Evolutionary conservation across 2,888 invertebrate genomes (phyloP).

Genomic region (Poecilobothrus nobilitatus): DNA sequence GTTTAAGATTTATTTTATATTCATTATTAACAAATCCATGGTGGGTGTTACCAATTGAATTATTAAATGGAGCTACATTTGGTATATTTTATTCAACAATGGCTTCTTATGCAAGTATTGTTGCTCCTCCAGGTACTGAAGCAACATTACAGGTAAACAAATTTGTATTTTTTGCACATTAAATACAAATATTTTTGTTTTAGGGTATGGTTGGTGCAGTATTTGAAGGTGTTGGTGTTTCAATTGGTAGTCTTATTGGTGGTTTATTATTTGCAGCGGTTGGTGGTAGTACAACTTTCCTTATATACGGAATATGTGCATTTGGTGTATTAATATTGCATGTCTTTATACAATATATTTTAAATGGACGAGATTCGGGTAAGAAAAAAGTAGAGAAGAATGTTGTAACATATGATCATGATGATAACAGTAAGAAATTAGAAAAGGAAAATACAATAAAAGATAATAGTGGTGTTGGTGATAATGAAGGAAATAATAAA

Average conservation of each 20-base stretch:
- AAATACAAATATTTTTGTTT: slow-evolving; percentile 26
- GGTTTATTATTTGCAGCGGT: slow-evolving; percentile 58
- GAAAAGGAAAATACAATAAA: neutral
- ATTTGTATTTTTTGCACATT: neutral
- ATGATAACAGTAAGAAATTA: neutral
- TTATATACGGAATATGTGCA: slow-evolving; percentile 61
- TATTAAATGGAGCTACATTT: slow-evolving; percentile 79
- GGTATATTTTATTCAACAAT: slow-evolving; percentile 82
- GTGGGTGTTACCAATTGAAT: slow-evolving; percentile 76
- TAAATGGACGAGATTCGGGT: slow-evolving; percentile 30
- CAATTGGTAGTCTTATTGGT: slow-evolving; percentile 69
- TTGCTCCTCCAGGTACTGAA: slow-evolving; percentile 75
- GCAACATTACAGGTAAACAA: slow-evolving; percentile 69
- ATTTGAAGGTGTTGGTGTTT: slow-evolving; percentile 79
- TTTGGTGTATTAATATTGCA: slow-evolving; percentile 55
- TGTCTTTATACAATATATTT: slow-evolving; percentile 46
- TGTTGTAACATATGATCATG: neutral
- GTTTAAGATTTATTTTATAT: slow-evolving; percentile 72
- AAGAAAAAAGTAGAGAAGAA: slow-evolving; percentile 10
- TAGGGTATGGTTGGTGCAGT: slow-evolving; percentile 77
- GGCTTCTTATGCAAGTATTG: slow-evolving; percentile 77
- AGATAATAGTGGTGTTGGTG: neutral
- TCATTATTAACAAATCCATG: slow-evolving; percentile 72
- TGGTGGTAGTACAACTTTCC: slow-evolving; percentile 61
- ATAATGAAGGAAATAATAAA: neutral